phyloP scores from a whole-genome alignment of 2,113 vertebrate genomes.

The Phalacrocorax carbo region DNA sequence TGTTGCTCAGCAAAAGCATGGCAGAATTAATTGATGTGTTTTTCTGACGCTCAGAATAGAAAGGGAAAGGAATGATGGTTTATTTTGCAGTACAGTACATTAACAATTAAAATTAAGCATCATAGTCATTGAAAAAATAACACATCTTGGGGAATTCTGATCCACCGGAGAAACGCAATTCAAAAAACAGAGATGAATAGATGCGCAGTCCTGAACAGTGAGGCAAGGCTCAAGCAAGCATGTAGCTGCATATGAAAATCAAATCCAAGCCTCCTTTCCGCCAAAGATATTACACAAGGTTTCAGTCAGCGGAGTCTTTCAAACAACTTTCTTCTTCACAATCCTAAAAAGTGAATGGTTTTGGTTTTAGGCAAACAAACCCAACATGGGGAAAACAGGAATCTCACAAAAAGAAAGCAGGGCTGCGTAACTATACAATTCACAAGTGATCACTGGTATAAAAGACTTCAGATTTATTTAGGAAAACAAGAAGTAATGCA shows the following conservation, averaged over 20 bases:
- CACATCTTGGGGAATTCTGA: background rate
- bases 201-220: background rate
- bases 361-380: background rate
- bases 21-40: background rate
- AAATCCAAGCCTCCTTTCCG: background rate
- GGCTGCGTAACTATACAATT: accelerated
- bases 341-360: background rate
- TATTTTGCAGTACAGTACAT: background rate
- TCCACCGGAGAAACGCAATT: background rate
- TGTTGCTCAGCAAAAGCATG: background rate
- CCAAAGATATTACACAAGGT: background rate
- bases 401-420: background rate
- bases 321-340: background rate
- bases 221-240: conserved; percentile 20
- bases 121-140: background rate
- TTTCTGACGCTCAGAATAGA: background rate
- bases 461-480: background rate
- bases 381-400: background rate
- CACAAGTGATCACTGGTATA: background rate
- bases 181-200: conserved; percentile 10
- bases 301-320: background rate
- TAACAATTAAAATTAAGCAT: conserved; percentile 7
- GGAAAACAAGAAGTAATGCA: background rate
- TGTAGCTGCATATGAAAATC: conserved; percentile 29
- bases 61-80: background rate